Conservation (phyloP, 2,797 vertebrate species). For the Pitangus sulphuratus region DNA sequence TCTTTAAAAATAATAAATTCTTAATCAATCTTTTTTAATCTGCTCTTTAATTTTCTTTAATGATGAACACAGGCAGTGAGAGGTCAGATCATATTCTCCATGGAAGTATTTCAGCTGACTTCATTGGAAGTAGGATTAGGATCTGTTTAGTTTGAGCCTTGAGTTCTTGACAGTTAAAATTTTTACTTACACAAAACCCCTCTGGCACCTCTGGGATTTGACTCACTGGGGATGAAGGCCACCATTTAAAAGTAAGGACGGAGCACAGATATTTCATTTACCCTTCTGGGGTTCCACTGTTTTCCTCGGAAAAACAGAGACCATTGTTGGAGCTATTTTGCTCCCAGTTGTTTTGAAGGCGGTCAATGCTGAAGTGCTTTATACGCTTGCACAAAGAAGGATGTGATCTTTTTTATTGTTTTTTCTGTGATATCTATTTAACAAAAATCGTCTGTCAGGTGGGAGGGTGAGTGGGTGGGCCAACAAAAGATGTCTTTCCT, state of each 20-base stretch:
- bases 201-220: rapidly evolving
- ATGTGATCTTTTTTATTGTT: not conserved
- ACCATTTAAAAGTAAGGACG: not conserved
- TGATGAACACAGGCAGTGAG: not conserved
- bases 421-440: not conserved
- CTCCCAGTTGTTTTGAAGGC: not conserved
- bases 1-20: not conserved
- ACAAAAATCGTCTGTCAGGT: not conserved
- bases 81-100: not conserved
- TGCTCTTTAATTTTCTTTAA: not conserved
- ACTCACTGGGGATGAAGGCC: not conserved
- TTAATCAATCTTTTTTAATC: not conserved
- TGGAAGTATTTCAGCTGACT: not conserved
- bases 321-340: not conserved
- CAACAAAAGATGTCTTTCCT: not conserved
- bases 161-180: not conserved
- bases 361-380: not conserved
- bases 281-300: not conserved
- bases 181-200: not conserved
- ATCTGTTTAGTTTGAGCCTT: not conserved
- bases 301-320: not conserved
- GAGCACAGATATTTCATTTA: not conserved
- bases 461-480: not conserved
- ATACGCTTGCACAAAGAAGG: not conserved
- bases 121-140: not conserved